Evolutionary conservation across 2,113 vertebrate species (phyloP), one percentile per base, ranked within the genome.

Genomic region (Sarotherodon lohbergeri): DNA sequence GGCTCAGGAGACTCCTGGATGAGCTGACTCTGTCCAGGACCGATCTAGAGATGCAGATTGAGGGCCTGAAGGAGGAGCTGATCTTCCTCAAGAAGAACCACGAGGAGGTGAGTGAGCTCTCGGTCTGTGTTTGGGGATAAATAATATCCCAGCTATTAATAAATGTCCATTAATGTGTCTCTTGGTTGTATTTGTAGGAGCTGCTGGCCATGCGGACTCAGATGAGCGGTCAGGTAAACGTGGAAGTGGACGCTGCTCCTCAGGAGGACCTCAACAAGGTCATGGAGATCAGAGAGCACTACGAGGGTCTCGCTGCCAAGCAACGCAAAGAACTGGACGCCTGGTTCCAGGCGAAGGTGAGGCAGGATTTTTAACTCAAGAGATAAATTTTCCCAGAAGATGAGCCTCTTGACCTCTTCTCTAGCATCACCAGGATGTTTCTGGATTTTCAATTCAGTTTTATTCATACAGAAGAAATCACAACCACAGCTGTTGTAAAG

Each of bases 261-360:
- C 88, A 61, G 2, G 24, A 89, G 4, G 96, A 97, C 80, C 91
- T 97, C 29, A 86, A 0, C 2, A 90, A 83, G 22, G 6, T 94
- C 52, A 88, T 97, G 87, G 90, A 96, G 11, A 94, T 97, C 93
- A 96, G 98, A 17, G 89, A 94, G 22, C 95, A 98, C 52, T 99
- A 98, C 1, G 98, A 99, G 86, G 19, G 11, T 5, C 43, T 97
- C 41, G 89, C 95, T 29, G 91, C 95, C 43, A 98, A 98, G 94
- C 96, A 96, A 94, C 93, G 94, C 2, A 94, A 90, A 84, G 97
- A 98, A 0, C 92, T 96, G 90, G 98, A 98, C 82, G 48, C 76
- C 19, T 97, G 86, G 80, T 98, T 96, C 91, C 22, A 83, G 22
- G 5, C 68, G 5, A 93, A 95, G 93, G 94, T 94, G 29, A 78